phyloP scores from a whole-genome alignment of 2,888 invertebrate genomes.

The Spisula subtruncata region DNA sequence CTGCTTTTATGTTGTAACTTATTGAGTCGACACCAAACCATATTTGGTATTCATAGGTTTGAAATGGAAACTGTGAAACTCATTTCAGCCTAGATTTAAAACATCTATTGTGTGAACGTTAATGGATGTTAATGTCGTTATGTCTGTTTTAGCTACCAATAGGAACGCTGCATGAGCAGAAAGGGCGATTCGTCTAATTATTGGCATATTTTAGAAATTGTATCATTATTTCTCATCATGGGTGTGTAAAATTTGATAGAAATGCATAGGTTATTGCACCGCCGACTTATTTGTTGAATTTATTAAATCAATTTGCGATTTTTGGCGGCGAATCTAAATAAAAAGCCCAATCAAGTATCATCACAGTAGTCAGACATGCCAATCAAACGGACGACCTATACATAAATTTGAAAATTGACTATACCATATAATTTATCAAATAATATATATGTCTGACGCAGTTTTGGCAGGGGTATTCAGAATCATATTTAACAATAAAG shows the following conservation, averaged over 20 bases:
- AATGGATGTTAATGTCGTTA: conserved; percentile 18
- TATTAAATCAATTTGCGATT: background rate
- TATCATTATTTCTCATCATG: background rate
- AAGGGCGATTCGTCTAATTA: background rate
- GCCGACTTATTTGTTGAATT: background rate
- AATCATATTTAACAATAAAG: too few relatives aligned
- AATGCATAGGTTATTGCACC: background rate
- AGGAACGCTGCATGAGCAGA: background rate
- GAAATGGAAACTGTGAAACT: too few relatives aligned
- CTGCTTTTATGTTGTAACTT: background rate
- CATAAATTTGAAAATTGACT: too few relatives aligned
- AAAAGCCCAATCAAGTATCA: too few relatives aligned
- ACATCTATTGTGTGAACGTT: conserved; percentile 33
- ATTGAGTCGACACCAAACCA: conserved; percentile 10
- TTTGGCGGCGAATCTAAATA: too few relatives aligned
- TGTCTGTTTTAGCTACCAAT: background rate
- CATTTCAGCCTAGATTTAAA: conserved; percentile 39
- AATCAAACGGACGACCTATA: too few relatives aligned
- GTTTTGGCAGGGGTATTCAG: too few relatives aligned
- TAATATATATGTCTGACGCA: too few relatives aligned
- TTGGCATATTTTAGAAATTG: conserved; percentile 1
- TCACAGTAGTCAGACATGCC: too few relatives aligned
- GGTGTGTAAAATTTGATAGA: background rate
- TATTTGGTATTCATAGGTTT: conserved; percentile 49
- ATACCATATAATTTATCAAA: too few relatives aligned